Evolutionary conservation across 2,113 vertebrate species (phyloP).

Genomic region (Spheniscus mendiculus): DNA sequence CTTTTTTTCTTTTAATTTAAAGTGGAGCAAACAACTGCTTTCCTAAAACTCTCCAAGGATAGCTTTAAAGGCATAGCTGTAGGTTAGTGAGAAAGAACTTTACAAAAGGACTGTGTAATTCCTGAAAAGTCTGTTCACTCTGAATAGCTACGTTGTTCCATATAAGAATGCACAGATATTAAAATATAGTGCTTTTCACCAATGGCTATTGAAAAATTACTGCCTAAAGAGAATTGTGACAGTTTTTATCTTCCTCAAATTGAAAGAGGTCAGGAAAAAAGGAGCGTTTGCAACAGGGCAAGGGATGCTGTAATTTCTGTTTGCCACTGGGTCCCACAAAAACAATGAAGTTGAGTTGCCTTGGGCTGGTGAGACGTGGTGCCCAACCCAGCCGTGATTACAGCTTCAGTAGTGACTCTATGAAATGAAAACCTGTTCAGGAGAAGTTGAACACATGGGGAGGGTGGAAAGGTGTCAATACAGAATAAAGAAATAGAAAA

Average conservation of each 20-base stretch:
- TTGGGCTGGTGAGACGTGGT: not conserved
- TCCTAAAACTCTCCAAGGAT: not conserved
- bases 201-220: conserved; percentile 60
- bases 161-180: conserved; percentile 39
- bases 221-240: conserved; percentile 33
- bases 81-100: not conserved
- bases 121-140: not conserved
- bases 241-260: conserved; percentile 50
- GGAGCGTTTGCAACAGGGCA: not conserved
- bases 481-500: not conserved
- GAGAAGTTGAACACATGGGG: not conserved
- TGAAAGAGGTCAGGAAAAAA: conserved; percentile 34
- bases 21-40: not conserved
- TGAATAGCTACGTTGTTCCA: conserved; percentile 36
- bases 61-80: not conserved
- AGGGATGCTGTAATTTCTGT: not conserved
- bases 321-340: not conserved
- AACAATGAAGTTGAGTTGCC: not conserved
- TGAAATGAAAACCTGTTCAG: not conserved
- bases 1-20: not conserved
- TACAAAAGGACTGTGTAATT: conserved; percentile 12
- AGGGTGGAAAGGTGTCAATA: not conserved
- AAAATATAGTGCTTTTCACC: conserved; percentile 53
- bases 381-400: not conserved
- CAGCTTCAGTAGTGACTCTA: not conserved